phyloP scores from a whole-genome alignment of 1,140 invertebrate genomes.

The Nylanderia fulva region DNA sequence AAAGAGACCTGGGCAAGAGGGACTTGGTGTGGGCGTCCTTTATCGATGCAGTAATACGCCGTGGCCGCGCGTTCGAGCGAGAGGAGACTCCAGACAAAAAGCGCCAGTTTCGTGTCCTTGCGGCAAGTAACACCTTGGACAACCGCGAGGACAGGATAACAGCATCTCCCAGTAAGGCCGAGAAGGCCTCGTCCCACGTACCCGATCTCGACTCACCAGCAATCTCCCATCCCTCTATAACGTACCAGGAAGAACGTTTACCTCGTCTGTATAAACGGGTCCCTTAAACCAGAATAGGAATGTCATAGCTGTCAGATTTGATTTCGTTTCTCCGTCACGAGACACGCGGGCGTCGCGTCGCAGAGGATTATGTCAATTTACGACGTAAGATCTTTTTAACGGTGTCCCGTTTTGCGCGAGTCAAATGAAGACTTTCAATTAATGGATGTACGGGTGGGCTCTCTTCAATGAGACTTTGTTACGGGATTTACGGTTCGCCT shows the following conservation, averaged over 20 bases:
- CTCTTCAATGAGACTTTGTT: constrained; percentile 35
- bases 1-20: constrained; percentile 52
- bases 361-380: constrained; percentile 45
- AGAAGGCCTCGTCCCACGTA: constrained; percentile 64
- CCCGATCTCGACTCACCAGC: constrained; percentile 25
- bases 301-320: background rate
- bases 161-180: constrained; percentile 68
- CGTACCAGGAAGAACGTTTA: constrained; percentile 66
- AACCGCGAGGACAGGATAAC: constrained; percentile 69
- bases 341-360: constrained; percentile 4
- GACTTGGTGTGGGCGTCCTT: constrained; percentile 75
- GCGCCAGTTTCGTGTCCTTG: constrained; percentile 74
- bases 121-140: constrained; percentile 67
- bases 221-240: constrained; percentile 11
- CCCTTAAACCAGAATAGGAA: constrained; percentile 38
- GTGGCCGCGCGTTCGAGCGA: constrained; percentile 38
- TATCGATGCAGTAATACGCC: constrained; percentile 78
- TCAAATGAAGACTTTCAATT: constrained; percentile 14
- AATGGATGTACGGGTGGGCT: background rate
- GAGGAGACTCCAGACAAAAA: constrained; percentile 55
- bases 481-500: constrained; percentile 1
- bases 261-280: background rate
- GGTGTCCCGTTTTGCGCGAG: background rate
- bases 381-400: constrained; percentile 16
- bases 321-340: constrained; percentile 9